These are phyloP conservation scores for Leptinotarsa defecta DNA, from an alignment of 1,140 invertebrate species.

Conservation along the genomic window DNA sequence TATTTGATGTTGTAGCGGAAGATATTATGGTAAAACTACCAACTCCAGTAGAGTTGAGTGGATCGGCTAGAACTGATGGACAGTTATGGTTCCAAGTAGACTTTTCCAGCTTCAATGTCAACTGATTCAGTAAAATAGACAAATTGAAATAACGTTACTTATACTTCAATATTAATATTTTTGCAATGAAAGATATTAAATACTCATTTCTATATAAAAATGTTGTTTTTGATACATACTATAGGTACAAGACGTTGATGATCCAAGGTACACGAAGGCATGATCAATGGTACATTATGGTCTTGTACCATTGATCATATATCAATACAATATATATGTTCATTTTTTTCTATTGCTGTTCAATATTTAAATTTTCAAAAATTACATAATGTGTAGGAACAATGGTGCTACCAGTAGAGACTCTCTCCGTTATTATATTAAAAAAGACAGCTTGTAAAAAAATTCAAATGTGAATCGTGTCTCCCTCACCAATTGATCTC, in stretches of 20 bases:
- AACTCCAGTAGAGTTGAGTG: not conserved
- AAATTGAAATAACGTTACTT: too few relatives aligned
- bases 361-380: not conserved
- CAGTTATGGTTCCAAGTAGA: too few relatives aligned
- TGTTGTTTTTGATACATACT: not conserved
- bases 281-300: not conserved
- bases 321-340: not conserved
- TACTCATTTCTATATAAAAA: not conserved
- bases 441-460: not conserved
- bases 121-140: too few relatives aligned
- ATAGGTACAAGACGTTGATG: constrained; percentile 1
- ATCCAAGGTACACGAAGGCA: not conserved
- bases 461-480: not conserved
- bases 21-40: not conserved
- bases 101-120: too few relatives aligned
- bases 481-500: too few relatives aligned
- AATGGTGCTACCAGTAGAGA: not conserved
- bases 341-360: not conserved
- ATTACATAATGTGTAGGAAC: not conserved
- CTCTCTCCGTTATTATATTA: not conserved
- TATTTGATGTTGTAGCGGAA: not conserved
- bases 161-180: too few relatives aligned
- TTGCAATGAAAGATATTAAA: too few relatives aligned
- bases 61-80: too few relatives aligned
- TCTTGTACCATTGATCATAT: not conserved